Evolutionary conservation across 1,140 invertebrate genomes (phyloP).

Genomic region (Colletes gigas): DNA sequence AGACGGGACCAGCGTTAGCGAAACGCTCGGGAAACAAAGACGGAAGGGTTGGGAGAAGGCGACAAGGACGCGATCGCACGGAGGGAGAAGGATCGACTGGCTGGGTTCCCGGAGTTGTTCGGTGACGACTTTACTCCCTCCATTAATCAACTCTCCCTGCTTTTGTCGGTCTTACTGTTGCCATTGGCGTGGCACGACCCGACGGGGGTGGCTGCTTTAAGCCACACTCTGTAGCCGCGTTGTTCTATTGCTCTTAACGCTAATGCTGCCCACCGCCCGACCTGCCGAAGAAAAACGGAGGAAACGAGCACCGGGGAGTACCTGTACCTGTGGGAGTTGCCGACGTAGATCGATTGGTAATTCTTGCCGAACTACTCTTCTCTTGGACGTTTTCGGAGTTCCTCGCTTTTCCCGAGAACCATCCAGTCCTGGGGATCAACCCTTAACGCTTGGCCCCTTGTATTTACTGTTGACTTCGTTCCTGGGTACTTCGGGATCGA

Average conservation of each 20-base stretch:
- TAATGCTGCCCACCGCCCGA: slow-evolving; percentile 69
- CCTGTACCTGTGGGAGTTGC: slow-evolving; percentile 51
- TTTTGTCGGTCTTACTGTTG: slow-evolving; percentile 68
- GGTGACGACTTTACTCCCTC: slow-evolving; percentile 74
- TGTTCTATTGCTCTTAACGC: slow-evolving; percentile 75
- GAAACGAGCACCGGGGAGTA: slow-evolving; percentile 17
- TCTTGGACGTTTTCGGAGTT: slow-evolving; percentile 40
- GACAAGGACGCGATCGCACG: neutral
- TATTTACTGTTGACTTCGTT: too few species aligned
- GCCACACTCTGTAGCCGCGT: slow-evolving; percentile 71
- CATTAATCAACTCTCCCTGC: slow-evolving; percentile 76
- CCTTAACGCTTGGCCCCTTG: too few species aligned
- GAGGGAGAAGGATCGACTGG: slow-evolving; percentile 44
- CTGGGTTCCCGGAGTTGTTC: slow-evolving; percentile 60
- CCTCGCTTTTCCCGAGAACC: neutral
- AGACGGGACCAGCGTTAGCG: slow-evolving; percentile 28
- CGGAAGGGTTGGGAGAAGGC: slow-evolving; percentile 27
- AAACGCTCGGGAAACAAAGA: slow-evolving; percentile 41
- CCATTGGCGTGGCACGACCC: slow-evolving; percentile 26
- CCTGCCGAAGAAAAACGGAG: slow-evolving; percentile 58
- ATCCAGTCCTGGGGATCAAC: slow-evolving; percentile 5
- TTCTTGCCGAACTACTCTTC: slow-evolving; percentile 44
- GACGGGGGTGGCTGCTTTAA: slow-evolving; percentile 57
- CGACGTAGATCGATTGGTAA: slow-evolving; percentile 64
- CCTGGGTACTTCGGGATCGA: too few species aligned